Percentiles rank a stretch among this genome's conserved stretches.
Evolutionary conservation across 2,797 vertebrate genomes (phyloP).

Genomic region (Bradypodion pumilum): DNA sequence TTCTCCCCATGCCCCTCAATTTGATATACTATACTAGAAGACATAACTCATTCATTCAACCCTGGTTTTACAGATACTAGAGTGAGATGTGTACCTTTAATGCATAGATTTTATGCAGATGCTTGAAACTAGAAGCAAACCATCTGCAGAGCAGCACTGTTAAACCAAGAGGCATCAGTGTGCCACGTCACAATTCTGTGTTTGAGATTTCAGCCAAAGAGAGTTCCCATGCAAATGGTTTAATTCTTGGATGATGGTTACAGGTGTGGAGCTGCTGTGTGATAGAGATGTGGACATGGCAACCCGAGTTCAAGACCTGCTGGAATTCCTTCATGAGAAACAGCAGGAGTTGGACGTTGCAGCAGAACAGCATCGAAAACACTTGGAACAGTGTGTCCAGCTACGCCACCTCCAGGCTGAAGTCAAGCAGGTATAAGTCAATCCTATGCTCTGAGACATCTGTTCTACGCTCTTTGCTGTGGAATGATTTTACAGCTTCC

Average conservation of each 20-base stretch:
- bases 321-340: slow-evolving; percentile 98
- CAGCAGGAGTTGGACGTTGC: slow-evolving; percentile 97
- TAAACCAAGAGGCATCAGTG: not conserved
- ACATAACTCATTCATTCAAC: too few relatives aligned
- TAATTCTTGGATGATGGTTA: fast-evolving
- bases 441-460: fast-evolving
- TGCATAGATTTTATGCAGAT: too few relatives aligned
- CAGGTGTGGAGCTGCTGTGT: slow-evolving; percentile 95
- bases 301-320: slow-evolving; percentile 93
- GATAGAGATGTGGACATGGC: slow-evolving; percentile 98
- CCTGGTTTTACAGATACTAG: not conserved
- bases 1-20: too few relatives aligned
- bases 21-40: too few relatives aligned
- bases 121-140: not conserved
- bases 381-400: slow-evolving; percentile 95
- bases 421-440: slow-evolving; percentile 89
- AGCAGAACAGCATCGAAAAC: slow-evolving; percentile 93
- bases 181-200: not conserved
- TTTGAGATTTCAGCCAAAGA: fast-evolving
- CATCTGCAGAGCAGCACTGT: not conserved
- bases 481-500: too few relatives aligned
- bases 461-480: not conserved
- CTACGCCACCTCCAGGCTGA: slow-evolving; percentile 98
- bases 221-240: not conserved
- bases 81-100: too few relatives aligned